These are phyloP conservation scores for Phylloscopus trochiloides DNA, from an alignment of 2,113 vertebrate genomes.

Conservation along the genomic window DNA sequence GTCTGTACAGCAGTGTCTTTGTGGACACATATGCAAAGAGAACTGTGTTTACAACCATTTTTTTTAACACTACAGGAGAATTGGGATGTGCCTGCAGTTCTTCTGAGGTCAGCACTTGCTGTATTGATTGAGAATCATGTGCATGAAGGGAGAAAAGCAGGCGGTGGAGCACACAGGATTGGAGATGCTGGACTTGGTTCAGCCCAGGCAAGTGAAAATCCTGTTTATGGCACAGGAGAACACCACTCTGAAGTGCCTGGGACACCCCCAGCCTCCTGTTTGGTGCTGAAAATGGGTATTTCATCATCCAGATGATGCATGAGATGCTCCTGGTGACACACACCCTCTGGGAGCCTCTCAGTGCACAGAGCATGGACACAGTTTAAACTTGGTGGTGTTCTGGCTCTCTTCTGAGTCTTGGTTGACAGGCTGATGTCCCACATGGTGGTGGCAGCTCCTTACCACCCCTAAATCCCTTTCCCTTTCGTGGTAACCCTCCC, in stretches of 20 bases:
- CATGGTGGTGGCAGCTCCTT: fast-evolving
- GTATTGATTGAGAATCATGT: neutral
- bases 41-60: neutral
- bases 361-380: fast-evolving
- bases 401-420: neutral
- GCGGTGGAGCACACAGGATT: neutral
- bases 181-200: neutral
- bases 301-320: neutral
- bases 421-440: neutral
- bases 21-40: neutral
- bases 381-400: fast-evolving
- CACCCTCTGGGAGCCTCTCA: fast-evolving
- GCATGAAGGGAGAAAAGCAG: neutral
- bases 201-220: neutral
- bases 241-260: neutral
- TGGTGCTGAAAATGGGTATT: neutral
- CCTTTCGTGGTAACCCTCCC: neutral
- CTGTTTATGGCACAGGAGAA: neutral
- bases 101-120: neutral
- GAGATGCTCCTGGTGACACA: neutral
- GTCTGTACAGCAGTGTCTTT: neutral
- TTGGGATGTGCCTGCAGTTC: neutral
- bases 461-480: neutral
- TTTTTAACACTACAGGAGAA: neutral
- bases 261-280: neutral